Percentiles rank a stretch among this genome's conserved stretches.
Evolutionary conservation across 2,113 vertebrate genomes (phyloP).

Genomic region (Cyanistes caeruleus): DNA sequence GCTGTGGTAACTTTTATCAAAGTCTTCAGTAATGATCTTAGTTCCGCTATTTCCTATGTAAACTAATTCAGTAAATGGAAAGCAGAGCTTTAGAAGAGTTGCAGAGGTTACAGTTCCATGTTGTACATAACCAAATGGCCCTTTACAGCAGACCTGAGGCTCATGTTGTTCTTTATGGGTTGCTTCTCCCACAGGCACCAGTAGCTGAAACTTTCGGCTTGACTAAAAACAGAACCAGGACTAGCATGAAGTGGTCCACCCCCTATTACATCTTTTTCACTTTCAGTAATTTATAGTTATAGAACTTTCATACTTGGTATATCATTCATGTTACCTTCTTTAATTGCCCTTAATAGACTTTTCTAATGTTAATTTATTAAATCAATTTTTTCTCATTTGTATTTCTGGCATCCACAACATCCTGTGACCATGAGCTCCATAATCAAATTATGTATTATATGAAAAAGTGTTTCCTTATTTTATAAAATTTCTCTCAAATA

Average conservation of each 20-base stretch:
- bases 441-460: not conserved
- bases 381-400: conserved; percentile 5
- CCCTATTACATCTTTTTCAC: not conserved
- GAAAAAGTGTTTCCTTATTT: conserved; percentile 52
- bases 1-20: not conserved
- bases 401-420: conserved; percentile 45
- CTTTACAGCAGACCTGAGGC: not conserved
- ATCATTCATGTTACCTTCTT: not conserved
- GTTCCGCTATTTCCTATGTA: not conserved
- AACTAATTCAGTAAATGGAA: not conserved
- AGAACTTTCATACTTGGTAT: not conserved
- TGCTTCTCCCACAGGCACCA: accelerated
- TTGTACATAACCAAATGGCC: not conserved
- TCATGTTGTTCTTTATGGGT: not conserved
- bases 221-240: not conserved
- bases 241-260: not conserved
- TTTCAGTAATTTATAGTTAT: not conserved
- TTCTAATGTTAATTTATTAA: not conserved
- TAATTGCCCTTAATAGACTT: not conserved
- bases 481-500: conserved; percentile 47
- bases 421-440: not conserved
- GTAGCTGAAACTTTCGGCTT: not conserved
- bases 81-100: not conserved
- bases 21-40: not conserved
- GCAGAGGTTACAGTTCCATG: not conserved